These are phyloP conservation scores for Holcopasites calliopsidis DNA, from an alignment of 1,140 invertebrate genomes.

Conservation along the genomic window DNA sequence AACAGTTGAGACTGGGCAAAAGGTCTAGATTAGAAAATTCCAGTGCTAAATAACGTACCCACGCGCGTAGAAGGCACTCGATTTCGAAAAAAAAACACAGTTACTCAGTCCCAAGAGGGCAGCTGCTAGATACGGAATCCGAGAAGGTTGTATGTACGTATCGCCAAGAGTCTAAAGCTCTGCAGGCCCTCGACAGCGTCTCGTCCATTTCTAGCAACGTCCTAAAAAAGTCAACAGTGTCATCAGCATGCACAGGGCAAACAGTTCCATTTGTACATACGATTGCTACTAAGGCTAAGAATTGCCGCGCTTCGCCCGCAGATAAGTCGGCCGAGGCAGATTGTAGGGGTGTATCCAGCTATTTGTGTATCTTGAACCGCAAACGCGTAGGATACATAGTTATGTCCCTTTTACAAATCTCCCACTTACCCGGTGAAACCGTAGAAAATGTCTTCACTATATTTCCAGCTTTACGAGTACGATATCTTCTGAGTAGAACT, in stretches of 20 bases:
- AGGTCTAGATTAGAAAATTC: no score
- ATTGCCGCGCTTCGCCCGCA: background rate
- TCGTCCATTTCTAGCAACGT: background rate
- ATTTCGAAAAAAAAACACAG: slow-evolving; percentile 33
- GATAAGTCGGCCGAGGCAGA: background rate
- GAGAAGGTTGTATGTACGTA: slow-evolving; percentile 62
- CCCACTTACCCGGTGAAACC: background rate
- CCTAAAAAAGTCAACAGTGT: background rate
- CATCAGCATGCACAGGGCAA: no score
- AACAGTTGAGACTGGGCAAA: no score
- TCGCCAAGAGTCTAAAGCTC: slow-evolving; percentile 23
- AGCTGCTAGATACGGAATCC: slow-evolving; percentile 68
- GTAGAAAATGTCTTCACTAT: background rate
- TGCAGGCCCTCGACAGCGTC: background rate
- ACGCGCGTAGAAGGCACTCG: background rate
- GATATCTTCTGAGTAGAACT: no score
- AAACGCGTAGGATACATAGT: background rate
- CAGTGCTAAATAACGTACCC: background rate
- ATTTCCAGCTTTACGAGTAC: background rate
- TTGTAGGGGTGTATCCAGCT: background rate
- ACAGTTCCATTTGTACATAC: no score
- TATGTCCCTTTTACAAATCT: background rate
- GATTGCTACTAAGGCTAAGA: background rate
- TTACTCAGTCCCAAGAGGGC: slow-evolving; percentile 46
- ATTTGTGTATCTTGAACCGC: background rate